These are phyloP conservation scores for Oreochromis tanganicae DNA, from an alignment of 2,113 vertebrate genomes.

Conservation along the genomic window DNA sequence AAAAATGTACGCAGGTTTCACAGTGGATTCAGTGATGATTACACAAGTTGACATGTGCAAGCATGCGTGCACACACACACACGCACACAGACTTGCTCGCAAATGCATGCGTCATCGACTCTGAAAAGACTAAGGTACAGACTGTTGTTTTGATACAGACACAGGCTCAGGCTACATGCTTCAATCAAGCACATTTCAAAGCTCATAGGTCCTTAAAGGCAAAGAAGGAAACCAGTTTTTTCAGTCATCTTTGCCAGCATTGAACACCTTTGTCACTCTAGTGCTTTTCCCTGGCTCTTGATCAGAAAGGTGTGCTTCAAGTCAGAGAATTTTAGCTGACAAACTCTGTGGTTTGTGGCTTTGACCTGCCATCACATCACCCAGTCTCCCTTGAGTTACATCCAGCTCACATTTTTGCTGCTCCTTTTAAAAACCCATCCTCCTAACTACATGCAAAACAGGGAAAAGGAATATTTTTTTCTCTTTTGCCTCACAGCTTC, in stretches of 20 bases:
- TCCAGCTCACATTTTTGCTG: neutral
- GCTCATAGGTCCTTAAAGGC: conserved; percentile 24
- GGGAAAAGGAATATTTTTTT: neutral
- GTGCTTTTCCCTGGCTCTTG: conserved; percentile 12
- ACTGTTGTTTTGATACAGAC: conserved; percentile 13
- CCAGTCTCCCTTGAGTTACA: neutral
- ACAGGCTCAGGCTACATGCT: neutral
- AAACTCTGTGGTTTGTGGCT: neutral
- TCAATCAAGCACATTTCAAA: conserved; percentile 13
- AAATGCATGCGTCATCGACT: neutral
- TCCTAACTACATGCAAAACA: neutral
- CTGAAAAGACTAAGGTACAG: conserved; percentile 15
- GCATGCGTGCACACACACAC: neutral
- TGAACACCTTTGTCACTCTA: conserved; percentile 28
- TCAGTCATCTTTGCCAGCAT: conserved; percentile 55
- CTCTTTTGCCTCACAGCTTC: neutral
- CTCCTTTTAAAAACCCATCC: neutral
- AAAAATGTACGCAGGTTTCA: neutral
- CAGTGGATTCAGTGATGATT: neutral
- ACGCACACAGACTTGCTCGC: neutral
- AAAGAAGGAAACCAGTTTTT: conserved; percentile 54
- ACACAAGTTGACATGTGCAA: conserved; percentile 1
- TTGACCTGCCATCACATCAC: neutral
- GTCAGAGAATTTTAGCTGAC: neutral
- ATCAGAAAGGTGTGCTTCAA: conserved; percentile 45